phyloP scores from a whole-genome alignment of 2,888 invertebrate genomes.

The Lathronympha strigana region DNA sequence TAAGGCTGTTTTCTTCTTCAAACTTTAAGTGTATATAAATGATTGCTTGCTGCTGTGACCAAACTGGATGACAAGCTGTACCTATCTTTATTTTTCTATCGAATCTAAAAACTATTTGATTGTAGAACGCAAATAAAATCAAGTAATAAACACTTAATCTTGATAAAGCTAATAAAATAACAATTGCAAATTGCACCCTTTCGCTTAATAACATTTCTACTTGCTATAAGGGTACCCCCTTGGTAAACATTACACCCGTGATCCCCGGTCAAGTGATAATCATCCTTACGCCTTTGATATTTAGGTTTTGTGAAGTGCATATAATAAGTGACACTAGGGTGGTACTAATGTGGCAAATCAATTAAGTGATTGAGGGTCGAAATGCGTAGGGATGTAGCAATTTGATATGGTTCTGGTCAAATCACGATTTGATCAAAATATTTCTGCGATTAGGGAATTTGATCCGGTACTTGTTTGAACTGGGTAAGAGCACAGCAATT shows the following conservation, averaged over 20 bases:
- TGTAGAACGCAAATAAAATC: conserved; percentile 36
- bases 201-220: conserved; percentile 68
- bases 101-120: conserved; percentile 44
- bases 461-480: not conserved
- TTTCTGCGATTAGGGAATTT: conserved; percentile 20
- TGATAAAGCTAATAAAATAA: conserved; percentile 77
- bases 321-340: conserved; percentile 42
- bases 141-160: conserved; percentile 67
- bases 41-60: too few relatives aligned
- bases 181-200: conserved; percentile 78
- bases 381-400: conserved; percentile 45
- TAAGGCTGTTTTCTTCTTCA: too few relatives aligned
- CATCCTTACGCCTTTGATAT: conserved; percentile 37
- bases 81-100: not conserved
- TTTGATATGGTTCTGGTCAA: conserved; percentile 54
- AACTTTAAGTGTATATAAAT: too few relatives aligned
- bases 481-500: not conserved
- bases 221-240: conserved; percentile 54
- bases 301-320: conserved; percentile 42
- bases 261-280: conserved; percentile 33
- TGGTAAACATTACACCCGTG: conserved; percentile 36
- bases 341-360: conserved; percentile 68
- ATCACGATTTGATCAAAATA: conserved; percentile 45
- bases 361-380: conserved; percentile 71
- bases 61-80: too few relatives aligned